Evolutionary conservation across 2,797 vertebrate genomes (phyloP).

Genomic region (Coreius guichenoti): DNA sequence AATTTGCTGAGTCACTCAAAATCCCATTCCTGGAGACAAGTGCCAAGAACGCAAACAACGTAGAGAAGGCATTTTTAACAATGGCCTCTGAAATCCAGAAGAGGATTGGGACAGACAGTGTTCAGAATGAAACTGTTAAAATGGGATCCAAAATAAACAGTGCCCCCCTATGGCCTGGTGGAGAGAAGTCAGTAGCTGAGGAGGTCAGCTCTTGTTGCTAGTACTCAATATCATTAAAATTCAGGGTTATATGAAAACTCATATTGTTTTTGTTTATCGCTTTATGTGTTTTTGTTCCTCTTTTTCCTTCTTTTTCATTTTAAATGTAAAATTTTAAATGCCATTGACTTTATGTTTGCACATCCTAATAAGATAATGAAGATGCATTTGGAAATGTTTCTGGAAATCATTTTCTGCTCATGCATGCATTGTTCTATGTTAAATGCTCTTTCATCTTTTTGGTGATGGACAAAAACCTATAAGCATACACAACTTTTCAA

Average conservation of each 20-base stretch:
- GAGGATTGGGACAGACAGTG: slow-evolving; percentile 72
- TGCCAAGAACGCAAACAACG: slow-evolving; percentile 78
- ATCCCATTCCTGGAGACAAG: slow-evolving; percentile 82
- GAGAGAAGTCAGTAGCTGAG: slow-evolving; percentile 67
- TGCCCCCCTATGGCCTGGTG: slow-evolving; percentile 77
- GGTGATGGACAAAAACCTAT: not conserved
- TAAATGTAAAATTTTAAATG: slow-evolving; percentile 11
- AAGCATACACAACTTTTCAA: not conserved
- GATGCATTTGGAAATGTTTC: not conserved
- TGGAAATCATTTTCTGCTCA: not conserved
- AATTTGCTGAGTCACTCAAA: slow-evolving; percentile 76
- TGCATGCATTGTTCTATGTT: not conserved
- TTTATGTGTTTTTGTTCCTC: slow-evolving; percentile 2
- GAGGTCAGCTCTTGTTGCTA: slow-evolving; percentile 75
- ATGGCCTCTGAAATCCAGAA: slow-evolving; percentile 82
- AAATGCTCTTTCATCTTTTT: not conserved
- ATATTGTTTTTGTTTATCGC: slow-evolving; percentile 19
- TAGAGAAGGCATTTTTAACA: slow-evolving; percentile 77
- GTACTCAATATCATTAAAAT: slow-evolving; percentile 12
- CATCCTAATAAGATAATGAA: not conserved
- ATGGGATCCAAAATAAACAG: slow-evolving; percentile 75
- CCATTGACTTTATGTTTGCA: not conserved
- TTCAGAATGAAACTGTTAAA: slow-evolving; percentile 68
- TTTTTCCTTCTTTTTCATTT: slow-evolving; percentile 15
- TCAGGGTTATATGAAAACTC: not conserved